Conservation (phyloP, 2,797 vertebrate genomes). For the Hippocampus kuda region DNA sequence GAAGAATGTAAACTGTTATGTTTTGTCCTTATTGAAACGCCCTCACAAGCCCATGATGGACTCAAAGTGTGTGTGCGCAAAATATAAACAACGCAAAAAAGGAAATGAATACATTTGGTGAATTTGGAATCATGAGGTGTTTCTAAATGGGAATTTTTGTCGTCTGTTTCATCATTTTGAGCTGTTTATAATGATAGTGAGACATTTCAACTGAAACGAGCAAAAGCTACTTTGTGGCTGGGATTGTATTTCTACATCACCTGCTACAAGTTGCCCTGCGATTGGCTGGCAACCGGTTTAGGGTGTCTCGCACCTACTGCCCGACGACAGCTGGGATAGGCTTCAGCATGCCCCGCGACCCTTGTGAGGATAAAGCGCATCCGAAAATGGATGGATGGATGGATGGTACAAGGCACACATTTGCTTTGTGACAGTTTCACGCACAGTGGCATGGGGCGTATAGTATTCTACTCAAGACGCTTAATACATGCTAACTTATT, state of each 20-base stretch:
- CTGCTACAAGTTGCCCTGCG: not conserved
- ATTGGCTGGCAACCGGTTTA: too few relatives aligned
- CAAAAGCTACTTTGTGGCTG: not conserved
- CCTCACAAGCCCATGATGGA: slow-evolving; percentile 11
- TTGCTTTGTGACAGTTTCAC: not conserved
- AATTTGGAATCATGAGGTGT: not conserved
- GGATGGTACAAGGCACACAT: not conserved
- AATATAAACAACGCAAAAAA: slow-evolving; percentile 36
- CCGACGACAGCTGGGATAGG: too few relatives aligned
- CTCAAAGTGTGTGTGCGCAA: slow-evolving; percentile 6
- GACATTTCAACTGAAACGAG: not conserved
- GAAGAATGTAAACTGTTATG: slow-evolving; percentile 48
- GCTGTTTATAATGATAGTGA: not conserved
- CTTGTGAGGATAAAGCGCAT: too few relatives aligned
- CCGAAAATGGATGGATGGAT: too few relatives aligned
- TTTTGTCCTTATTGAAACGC: slow-evolving; percentile 17
- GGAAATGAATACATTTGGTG: not conserved
- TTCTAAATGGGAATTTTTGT: not conserved
- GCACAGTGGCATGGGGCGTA: not conserved
- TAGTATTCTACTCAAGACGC: too few relatives aligned
- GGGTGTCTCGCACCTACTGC: too few relatives aligned
- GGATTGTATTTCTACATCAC: not conserved
- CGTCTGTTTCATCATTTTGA: not conserved
- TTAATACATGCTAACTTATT: too few relatives aligned
- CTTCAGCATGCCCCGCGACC: too few relatives aligned